Base-by-base conservation (phyloP, 2,888 invertebrate genomes). In the Tinea semifulvella region DNA sequence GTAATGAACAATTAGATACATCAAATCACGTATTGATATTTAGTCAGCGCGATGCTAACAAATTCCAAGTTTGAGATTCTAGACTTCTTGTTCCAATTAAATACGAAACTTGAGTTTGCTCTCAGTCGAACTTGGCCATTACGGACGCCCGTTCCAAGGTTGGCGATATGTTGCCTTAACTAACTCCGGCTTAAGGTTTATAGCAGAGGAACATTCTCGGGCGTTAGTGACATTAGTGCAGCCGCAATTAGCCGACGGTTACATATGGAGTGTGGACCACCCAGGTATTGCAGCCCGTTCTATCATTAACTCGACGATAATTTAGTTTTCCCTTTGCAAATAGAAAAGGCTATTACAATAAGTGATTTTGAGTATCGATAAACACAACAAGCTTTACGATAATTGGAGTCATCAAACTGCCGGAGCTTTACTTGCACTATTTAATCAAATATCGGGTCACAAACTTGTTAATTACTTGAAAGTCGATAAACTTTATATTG, bases 281-380 rank as follows among this genome's bases (percentile, higher is more conserved):
- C 52, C 50, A 50, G 52, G 47, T 45, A 50, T 46, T 47, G 48
- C 13, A 49, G 46, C 47, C 44, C 43, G 48, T 51, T 52, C 47
- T 52, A 50, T 57, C 55, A 57, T 61, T 58, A 61, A 50, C 52
- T 51, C 46, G 52, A 58, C 55, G 63, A 64, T 63, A 59, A 60
- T 51, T 50, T 52, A 40, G 3, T 40, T 40, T 22, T 40, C 40
- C 13, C 18, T 8, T 16, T 11, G 39, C 22, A 40, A 40, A 40
- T 40, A 22, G 40, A 40, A 22, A 40, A 40, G 2, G 22, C 40
- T 22, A 40, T 40, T 40, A 22, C 40, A 17, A 22, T 20, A 40
- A 40, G 22, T 22, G 40, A 40, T 40, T 40, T 40, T 40, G n/a
- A 40, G 40, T 22, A 40, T 40, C 40, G 40, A 40, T 18, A 36